Evolutionary conservation across 2,888 invertebrate genomes (phyloP), one percentile per base, ranked within the genome.

Genomic region (Netelia melanura): DNA sequence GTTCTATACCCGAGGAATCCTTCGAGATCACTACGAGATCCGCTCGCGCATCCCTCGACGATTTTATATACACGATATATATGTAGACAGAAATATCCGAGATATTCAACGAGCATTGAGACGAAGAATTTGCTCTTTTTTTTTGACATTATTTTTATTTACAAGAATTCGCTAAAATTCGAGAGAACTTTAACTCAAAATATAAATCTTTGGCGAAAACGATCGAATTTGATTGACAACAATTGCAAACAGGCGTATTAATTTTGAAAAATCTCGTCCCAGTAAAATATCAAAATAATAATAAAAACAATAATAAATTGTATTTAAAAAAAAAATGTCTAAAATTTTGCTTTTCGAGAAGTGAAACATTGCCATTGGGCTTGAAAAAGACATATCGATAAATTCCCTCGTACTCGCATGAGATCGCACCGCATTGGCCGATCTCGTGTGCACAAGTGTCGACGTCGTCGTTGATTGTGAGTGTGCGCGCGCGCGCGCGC

Each of bases 381-480:
- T 48, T 48, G 11, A 48, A 48, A 48, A 10, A 3, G 14, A 11
- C 14, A 48, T 48, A 30, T 30, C 30, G 30, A 30, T 30, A 30
- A 30, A 30, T 30, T 30, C 30, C 17, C 17, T 17, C 17, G 17
- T 17, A 30, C 5, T 48, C 48, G 48, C 11, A 1, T 14, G 14
- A 48, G 30, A 2, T 48, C 48, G 11, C 30, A 48, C 14, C 14
- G 14, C 48, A 23, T 25, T 72, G 76, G 11, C 25, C 30, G 58
- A 23, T 80, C 48, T 11, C 48, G 44, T 17, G 52, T 17, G 62
- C 30, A 48, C 61, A 78, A 61, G 83, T 75, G 65, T 76, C 72
- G 67, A 43, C 23, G 62, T 54, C 17, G 43, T 17, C 54, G 44
- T 17, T 64, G 64, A 78, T 17, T 17, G 17, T 17, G 17, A 17